phyloP scores from a whole-genome alignment of 2,797 vertebrate species.

The Danio jaintianensis region DNA sequence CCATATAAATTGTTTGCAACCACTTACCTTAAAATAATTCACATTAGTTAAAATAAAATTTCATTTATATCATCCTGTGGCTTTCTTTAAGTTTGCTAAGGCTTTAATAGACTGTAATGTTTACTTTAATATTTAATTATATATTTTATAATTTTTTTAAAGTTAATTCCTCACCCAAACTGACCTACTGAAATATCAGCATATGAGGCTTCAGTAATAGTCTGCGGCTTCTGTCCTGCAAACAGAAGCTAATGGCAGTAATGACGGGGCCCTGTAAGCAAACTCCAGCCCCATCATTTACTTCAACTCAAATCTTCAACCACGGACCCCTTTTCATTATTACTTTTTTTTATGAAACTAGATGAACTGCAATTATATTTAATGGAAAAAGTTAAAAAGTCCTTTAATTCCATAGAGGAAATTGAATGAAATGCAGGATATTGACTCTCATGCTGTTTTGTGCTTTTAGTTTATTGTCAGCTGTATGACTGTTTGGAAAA shows the following conservation, averaged over 20 bases:
- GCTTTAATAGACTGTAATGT: too few relatives aligned
- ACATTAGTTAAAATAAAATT: too few relatives aligned
- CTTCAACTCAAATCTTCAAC: constrained; percentile 66
- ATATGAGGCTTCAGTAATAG: constrained; percentile 19
- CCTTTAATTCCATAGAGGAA: constrained; percentile 77
- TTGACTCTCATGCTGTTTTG: constrained; percentile 65
- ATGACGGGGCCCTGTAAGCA: constrained; percentile 58
- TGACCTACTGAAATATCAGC: neutral
- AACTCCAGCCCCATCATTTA: constrained; percentile 58
- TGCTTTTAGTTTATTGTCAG: constrained; percentile 18
- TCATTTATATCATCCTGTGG: too few relatives aligned
- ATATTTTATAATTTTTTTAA: too few relatives aligned
- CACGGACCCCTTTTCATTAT: constrained; percentile 73
- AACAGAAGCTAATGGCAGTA: constrained; percentile 58
- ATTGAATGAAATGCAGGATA: constrained; percentile 78
- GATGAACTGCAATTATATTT: constrained; percentile 83
- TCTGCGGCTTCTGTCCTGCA: constrained; percentile 54
- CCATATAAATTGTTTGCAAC: too few relatives aligned
- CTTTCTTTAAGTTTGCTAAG: too few relatives aligned
- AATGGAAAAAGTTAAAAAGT: constrained; percentile 81
- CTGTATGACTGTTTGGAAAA: constrained; percentile 11
- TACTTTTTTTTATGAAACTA: constrained; percentile 76
- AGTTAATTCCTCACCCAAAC: constrained; percentile 22
- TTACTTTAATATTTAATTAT: too few relatives aligned
- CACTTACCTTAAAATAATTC: too few relatives aligned